Evolutionary conservation across 2,888 invertebrate species (phyloP).

Genomic region (Scaptomyza caliginosa): DNA sequence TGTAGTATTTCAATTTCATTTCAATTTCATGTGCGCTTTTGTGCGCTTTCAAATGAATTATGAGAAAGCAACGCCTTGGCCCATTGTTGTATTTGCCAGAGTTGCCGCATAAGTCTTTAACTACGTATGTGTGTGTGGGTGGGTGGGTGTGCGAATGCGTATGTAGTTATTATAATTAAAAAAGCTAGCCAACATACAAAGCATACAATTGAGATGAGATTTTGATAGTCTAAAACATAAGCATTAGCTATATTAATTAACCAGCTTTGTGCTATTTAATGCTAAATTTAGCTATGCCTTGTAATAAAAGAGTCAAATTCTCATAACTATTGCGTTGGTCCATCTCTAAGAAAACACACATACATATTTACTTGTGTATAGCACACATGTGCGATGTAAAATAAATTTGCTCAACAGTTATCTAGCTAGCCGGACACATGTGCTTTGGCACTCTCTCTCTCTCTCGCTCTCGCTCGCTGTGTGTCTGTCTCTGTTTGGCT

Average conservation of each 20-base stretch:
- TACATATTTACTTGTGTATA: too few relatives aligned
- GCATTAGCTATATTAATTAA: too few relatives aligned
- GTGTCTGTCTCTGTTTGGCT: neutral
- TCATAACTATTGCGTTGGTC: neutral
- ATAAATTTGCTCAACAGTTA: constrained; percentile 61
- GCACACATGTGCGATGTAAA: constrained; percentile 45
- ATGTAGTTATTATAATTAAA: constrained; percentile 75
- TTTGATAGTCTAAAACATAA: too few relatives aligned
- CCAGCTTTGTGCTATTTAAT: too few relatives aligned
- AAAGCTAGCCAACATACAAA: constrained; percentile 20
- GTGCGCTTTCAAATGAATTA: constrained; percentile 76
- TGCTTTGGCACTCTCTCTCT: neutral
- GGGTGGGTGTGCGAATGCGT: neutral
- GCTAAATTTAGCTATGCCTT: too few relatives aligned
- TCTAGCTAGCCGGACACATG: constrained; percentile 16
- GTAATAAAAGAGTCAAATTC: too few relatives aligned
- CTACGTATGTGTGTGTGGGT: neutral
- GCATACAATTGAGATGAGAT: constrained; percentile 15
- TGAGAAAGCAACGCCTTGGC: constrained; percentile 69
- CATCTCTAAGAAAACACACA: constrained; percentile 36
- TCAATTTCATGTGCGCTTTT: constrained; percentile 69
- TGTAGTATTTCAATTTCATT: constrained; percentile 69
- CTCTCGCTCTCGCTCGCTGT: neutral
- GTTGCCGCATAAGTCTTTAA: constrained; percentile 9
- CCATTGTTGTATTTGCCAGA: constrained; percentile 54